phyloP scores from a whole-genome alignment of 2,797 vertebrate species.

The Betta splendens region DNA sequence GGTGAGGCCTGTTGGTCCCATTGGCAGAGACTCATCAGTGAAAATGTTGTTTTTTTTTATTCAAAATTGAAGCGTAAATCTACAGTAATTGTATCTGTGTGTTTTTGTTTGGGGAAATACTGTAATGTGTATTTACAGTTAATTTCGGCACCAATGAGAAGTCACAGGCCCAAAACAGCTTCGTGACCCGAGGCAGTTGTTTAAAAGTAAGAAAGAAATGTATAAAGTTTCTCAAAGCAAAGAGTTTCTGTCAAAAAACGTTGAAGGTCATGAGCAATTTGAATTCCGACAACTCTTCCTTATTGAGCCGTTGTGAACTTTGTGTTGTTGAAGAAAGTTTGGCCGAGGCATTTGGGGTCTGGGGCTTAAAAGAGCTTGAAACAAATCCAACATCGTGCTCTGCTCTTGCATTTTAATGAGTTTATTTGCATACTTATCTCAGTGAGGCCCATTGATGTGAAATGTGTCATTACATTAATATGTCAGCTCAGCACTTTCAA shows the following conservation, averaged over 20 bases:
- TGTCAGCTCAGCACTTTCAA: constrained; percentile 59
- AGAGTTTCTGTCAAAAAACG: not conserved
- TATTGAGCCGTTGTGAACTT: constrained; percentile 13
- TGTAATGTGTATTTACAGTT: constrained; percentile 17
- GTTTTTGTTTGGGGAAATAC: constrained; percentile 1
- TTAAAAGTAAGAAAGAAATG: not conserved
- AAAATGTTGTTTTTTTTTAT: constrained; percentile 4
- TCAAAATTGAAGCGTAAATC: not conserved
- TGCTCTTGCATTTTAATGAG: constrained; percentile 50
- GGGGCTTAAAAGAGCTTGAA: constrained; percentile 29
- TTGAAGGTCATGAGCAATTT: not conserved
- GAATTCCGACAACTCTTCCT: not conserved
- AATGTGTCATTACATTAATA: constrained; percentile 48
- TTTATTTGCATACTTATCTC: constrained; percentile 58
- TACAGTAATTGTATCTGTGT: not conserved
- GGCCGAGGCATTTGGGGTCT: constrained; percentile 9
- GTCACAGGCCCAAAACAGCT: too few species aligned
- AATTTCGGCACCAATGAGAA: not conserved
- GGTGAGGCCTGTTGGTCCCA: constrained; percentile 1
- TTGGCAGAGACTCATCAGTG: constrained; percentile 4
- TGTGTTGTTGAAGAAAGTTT: not conserved
- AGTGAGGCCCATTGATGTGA: constrained; percentile 52
- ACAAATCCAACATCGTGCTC: constrained; percentile 31
- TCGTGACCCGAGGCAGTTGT: too few species aligned
- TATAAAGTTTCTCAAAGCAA: not conserved